These are phyloP conservation scores for Ibidorhyncha struthersii DNA, from an alignment of 2,113 vertebrate species.

Conservation along the genomic window DNA sequence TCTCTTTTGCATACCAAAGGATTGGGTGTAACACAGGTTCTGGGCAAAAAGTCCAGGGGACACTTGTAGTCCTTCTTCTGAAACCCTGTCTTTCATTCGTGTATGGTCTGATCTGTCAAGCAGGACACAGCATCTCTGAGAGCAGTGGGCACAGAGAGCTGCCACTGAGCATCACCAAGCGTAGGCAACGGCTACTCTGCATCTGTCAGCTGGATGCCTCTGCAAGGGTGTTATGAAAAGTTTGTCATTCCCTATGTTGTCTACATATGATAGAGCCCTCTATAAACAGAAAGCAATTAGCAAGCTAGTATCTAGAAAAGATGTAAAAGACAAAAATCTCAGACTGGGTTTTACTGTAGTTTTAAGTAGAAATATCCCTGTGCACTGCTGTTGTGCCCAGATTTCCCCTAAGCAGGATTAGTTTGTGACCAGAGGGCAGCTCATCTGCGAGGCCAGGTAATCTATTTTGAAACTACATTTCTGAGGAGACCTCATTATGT, in stretches of 20 bases:
- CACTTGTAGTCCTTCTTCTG: not conserved
- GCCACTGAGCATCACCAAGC: not conserved
- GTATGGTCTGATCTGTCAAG: not conserved
- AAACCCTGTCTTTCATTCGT: not conserved
- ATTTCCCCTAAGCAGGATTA: not conserved
- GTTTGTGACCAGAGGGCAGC: not conserved
- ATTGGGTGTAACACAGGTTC: not conserved
- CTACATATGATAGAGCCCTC: not conserved
- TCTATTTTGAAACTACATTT: not conserved
- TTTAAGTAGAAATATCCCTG: not conserved
- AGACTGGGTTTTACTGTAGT: not conserved
- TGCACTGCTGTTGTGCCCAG: not conserved
- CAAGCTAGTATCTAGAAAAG: not conserved
- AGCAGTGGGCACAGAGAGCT: not conserved
- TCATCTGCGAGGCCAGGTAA: not conserved
- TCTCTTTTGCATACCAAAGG: not conserved
- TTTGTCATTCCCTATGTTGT: not conserved
- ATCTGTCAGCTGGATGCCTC: not conserved
- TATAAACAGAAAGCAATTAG: not conserved
- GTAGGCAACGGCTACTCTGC: not conserved
- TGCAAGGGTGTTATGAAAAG: not conserved
- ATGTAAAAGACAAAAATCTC: not conserved
- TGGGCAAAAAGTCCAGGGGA: not conserved
- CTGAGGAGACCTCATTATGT: slow-evolving; percentile 8
- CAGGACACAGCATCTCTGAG: not conserved